Evolutionary conservation across 2,797 vertebrate genomes (phyloP).

Genomic region (Nannoperca obscura): DNA sequence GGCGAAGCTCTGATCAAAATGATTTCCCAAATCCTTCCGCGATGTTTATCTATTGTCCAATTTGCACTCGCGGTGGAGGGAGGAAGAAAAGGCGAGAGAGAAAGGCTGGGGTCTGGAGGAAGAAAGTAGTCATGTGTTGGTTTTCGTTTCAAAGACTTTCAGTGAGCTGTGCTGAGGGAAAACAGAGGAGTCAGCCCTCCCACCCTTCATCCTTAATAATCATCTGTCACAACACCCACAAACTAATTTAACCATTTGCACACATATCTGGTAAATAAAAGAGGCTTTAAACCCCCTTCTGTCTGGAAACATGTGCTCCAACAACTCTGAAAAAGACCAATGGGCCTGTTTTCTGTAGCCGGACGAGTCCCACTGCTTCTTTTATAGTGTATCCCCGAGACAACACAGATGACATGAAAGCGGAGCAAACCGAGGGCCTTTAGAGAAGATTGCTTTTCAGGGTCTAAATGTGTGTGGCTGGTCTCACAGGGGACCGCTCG

Average conservation of each 20-base stretch:
- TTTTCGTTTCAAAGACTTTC: constrained; percentile 79
- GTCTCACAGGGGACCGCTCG: constrained; percentile 87
- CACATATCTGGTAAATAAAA: constrained; percentile 86
- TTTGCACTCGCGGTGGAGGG: constrained; percentile 47
- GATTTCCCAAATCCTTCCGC: constrained; percentile 37
- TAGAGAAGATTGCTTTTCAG: constrained; percentile 92
- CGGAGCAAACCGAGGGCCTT: constrained; percentile 87
- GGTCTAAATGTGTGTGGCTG: constrained; percentile 86
- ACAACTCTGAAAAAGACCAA: constrained; percentile 89
- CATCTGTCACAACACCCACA: constrained; percentile 90
- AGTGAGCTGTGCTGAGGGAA: constrained; percentile 67
- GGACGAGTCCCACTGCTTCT: constrained; percentile 86
- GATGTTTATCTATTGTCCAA: constrained; percentile 58
- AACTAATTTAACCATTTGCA: constrained; percentile 89
- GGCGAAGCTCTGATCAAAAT: constrained; percentile 40
- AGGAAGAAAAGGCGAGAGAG: constrained; percentile 12
- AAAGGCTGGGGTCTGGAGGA: constrained; percentile 46
- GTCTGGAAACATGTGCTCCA: constrained; percentile 87
- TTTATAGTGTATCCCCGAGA: constrained; percentile 81
- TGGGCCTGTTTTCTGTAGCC: constrained; percentile 82
- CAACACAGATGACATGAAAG: constrained; percentile 87
- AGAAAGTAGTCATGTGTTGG: constrained; percentile 74
- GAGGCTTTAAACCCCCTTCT: constrained; percentile 79
- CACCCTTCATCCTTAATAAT: constrained; percentile 84
- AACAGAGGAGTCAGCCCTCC: constrained; percentile 82